Evolutionary conservation across 2,888 invertebrate genomes (phyloP), one percentile per base, ranked within the genome.

Genomic region (Drosophila lacicola): DNA sequence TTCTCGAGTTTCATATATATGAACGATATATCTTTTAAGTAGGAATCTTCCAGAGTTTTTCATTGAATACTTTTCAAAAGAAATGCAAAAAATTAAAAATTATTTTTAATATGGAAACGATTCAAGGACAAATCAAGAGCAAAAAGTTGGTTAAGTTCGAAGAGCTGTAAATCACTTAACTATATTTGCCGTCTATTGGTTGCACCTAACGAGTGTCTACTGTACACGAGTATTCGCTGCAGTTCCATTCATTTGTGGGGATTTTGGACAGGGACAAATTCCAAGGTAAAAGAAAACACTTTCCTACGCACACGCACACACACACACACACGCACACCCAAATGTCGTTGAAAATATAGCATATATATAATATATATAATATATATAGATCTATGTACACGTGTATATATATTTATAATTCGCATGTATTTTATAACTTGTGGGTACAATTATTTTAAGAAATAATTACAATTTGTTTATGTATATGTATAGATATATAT

Each of bases 401-500:
- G 29, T 72, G 51, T 61, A 41, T 61, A 44, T 73, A 62, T 61
- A 29, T 8, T 29, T 8, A 29, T 69, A 69, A 49, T 49, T 74
- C 34, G 70, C 70, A 70, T 77, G 65, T 76, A 74, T 78, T 78
- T 78, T 74, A 70, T 82, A 88, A 79, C 80, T 68, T 68, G 51
- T 66, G 82, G 67, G 45, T 73, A 88, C 67, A 88, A 79, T 88
- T 85, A 82, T 85, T 79, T 78, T 68, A 66, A 74, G 86, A 85
- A 76, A 70, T 88, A 88, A 88, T 83, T 83, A 88, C 82, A 83
- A 66, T 77, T 84, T 70, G 70, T 77, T 66, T 65, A 74, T 65
- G 68, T 53, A 44, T 44, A 60, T 70, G 68, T 44, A 68, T 55
- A 66, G 50, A 66, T 45, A 44, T 56, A 47, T 50, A 46, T 71